phyloP scores from a whole-genome alignment of 2,797 vertebrate species.

The Microctenopoma stevenorrisi region DNA sequence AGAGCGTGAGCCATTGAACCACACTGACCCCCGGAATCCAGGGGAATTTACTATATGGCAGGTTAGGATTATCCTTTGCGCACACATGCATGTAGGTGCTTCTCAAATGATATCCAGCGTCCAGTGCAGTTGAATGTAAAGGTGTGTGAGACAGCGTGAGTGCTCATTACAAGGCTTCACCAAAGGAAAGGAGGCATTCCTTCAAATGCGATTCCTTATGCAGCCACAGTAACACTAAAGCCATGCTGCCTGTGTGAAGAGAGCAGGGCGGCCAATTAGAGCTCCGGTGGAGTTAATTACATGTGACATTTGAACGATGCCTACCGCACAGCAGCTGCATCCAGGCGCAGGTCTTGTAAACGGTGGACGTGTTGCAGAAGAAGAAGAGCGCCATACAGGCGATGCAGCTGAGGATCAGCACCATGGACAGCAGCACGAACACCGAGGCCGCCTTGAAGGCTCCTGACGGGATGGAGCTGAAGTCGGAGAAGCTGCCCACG shows the following conservation, averaged over 20 bases:
- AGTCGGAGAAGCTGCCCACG: slow-evolving; percentile 95
- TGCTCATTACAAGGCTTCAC: background rate
- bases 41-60: background rate
- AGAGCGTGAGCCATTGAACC: background rate
- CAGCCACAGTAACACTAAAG: background rate
- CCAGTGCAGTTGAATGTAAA: background rate
- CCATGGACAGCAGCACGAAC: slow-evolving; percentile 98
- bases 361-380: slow-evolving; percentile 98
- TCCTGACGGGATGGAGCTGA: slow-evolving; percentile 94
- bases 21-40: slow-evolving; percentile 14
- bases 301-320: background rate
- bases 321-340: slow-evolving; percentile 98
- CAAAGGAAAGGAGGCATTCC: background rate
- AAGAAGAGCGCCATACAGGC: slow-evolving; percentile 96
- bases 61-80: background rate
- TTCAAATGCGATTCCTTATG: background rate
- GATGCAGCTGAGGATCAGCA: slow-evolving; percentile 96
- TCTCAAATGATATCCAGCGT: background rate
- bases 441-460: slow-evolving; percentile 95
- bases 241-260: background rate
- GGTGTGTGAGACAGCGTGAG: background rate
- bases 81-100: background rate
- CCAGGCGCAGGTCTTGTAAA: slow-evolving; percentile 99
- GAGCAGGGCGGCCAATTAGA: background rate
- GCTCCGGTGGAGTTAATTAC: background rate